phyloP scores from a whole-genome alignment of 1,140 invertebrate genomes.

The Neodiprion virginianus region DNA sequence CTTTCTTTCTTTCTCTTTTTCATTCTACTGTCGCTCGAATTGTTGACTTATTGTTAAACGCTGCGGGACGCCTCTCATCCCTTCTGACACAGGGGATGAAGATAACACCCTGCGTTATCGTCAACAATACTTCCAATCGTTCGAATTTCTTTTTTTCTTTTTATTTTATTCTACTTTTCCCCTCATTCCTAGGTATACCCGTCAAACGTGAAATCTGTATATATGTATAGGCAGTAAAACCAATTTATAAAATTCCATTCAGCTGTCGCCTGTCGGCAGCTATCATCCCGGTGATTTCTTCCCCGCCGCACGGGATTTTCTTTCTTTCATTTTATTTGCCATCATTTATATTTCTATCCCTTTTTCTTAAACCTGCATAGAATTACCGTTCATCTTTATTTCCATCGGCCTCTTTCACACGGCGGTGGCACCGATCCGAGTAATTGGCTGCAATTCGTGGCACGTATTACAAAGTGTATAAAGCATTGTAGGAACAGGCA shows the following conservation, averaged over 20 bases:
- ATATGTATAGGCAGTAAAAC: neutral
- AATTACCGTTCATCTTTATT: too few relatives aligned
- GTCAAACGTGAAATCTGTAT: neutral
- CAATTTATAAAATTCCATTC: conserved; percentile 3
- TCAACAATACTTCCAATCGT: neutral
- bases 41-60: neutral
- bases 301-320: neutral
- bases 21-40: neutral
- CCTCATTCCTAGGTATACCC: neutral
- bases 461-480: too few relatives aligned
- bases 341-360: neutral
- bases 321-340: neutral
- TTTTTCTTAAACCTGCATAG: neutral
- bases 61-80: neutral
- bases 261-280: conserved; percentile 1
- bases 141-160: neutral
- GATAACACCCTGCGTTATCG: neutral
- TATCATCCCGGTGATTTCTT: neutral
- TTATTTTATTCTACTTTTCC: too few relatives aligned
- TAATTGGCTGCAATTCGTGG: too few relatives aligned
- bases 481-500: too few relatives aligned
- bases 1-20: too few relatives aligned
- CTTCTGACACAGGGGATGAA: neutral
- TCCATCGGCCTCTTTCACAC: too few relatives aligned
- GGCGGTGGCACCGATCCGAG: too few relatives aligned